Evolutionary conservation across 2,797 vertebrate species (phyloP).

Genomic region (Bradypus variegatus): DNA sequence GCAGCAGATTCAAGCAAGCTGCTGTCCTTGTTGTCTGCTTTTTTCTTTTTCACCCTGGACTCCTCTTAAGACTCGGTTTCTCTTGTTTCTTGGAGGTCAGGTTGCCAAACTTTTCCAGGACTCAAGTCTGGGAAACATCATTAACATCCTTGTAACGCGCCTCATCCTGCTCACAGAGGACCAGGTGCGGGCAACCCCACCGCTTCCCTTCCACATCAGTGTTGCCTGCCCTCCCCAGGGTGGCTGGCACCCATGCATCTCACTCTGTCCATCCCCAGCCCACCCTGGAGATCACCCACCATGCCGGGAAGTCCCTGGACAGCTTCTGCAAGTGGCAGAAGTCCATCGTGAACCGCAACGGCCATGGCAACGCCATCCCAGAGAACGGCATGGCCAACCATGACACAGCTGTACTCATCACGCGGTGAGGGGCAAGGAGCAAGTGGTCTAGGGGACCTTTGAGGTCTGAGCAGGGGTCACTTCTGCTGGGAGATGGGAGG

Average conservation of each 20-base stretch:
- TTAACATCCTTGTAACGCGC: slow-evolving; percentile 95
- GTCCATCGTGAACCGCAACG: slow-evolving; percentile 90
- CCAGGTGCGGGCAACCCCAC: slow-evolving; percentile 79
- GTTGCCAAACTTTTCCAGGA: slow-evolving; percentile 99
- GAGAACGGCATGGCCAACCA: slow-evolving; percentile 97
- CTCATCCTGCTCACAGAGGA: slow-evolving; percentile 97
- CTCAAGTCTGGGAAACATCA: slow-evolving; percentile 99
- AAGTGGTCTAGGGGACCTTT: background rate
- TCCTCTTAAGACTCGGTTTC: slow-evolving; percentile 97
- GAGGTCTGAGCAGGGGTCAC: background rate
- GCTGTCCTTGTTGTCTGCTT: accelerated
- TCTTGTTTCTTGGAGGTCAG: slow-evolving; percentile 99
- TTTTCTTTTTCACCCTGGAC: slow-evolving; percentile 13
- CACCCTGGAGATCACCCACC: slow-evolving; percentile 95
- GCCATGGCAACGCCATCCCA: slow-evolving; percentile 93
- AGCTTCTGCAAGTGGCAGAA: slow-evolving; percentile 99
- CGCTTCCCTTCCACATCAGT: accelerated
- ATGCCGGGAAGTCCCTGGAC: slow-evolving; percentile 96
- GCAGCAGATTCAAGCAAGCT: background rate
- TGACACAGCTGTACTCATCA: slow-evolving; percentile 96
- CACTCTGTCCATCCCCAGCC: slow-evolving; percentile 75
- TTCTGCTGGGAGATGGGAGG: background rate
- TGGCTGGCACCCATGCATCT: background rate
- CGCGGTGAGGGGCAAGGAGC: slow-evolving; percentile 79
- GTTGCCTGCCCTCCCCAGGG: background rate